Percentiles rank a stretch among this genome's conserved stretches.
These are phyloP conservation scores for Catostylus mosaicus DNA, from an alignment of 30 jellyfish, hydroid and myxozoan genomes.

Conservation along the genomic window DNA sequence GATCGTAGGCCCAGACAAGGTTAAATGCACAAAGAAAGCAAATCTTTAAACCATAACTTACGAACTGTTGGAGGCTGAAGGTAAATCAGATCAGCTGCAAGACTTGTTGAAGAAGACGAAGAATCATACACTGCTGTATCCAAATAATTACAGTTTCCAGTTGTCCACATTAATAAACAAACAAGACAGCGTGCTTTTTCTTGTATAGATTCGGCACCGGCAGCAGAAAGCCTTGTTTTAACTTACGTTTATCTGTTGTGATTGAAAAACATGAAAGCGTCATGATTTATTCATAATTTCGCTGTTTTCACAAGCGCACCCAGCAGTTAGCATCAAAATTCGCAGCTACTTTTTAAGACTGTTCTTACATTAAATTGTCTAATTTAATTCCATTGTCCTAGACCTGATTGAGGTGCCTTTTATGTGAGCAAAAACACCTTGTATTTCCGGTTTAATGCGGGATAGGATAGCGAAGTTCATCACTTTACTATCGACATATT, in stretches of 20 bases:
- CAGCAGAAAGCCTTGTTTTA: neutral
- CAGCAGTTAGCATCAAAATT: slow-evolving; percentile 28
- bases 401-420: neutral
- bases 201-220: neutral
- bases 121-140: too few relatives aligned
- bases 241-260: neutral
- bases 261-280: neutral
- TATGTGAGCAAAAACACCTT: slow-evolving; percentile 31
- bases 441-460: slow-evolving; percentile 38
- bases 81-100: too few relatives aligned
- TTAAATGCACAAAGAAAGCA: too few relatives aligned
- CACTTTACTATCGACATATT: neutral
- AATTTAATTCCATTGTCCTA: neutral
- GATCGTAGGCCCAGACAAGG: too few relatives aligned
- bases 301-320: slow-evolving; percentile 4
- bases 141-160: too few relatives aligned
- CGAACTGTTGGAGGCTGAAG: neutral
- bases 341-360: slow-evolving; percentile 14
- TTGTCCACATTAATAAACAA: too few relatives aligned
- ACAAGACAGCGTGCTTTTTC: too few relatives aligned
- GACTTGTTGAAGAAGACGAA: too few relatives aligned
- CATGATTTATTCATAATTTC: slow-evolving; percentile 1
- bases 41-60: too few relatives aligned
- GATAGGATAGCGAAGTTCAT: slow-evolving; percentile 1
- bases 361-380: neutral